A percentile compares a stretch with the other conserved stretches of the same genome.
These are phyloP conservation scores for Drosophila lowei DNA, from an alignment of 1,140 invertebrate genomes.

Conservation along the genomic window DNA sequence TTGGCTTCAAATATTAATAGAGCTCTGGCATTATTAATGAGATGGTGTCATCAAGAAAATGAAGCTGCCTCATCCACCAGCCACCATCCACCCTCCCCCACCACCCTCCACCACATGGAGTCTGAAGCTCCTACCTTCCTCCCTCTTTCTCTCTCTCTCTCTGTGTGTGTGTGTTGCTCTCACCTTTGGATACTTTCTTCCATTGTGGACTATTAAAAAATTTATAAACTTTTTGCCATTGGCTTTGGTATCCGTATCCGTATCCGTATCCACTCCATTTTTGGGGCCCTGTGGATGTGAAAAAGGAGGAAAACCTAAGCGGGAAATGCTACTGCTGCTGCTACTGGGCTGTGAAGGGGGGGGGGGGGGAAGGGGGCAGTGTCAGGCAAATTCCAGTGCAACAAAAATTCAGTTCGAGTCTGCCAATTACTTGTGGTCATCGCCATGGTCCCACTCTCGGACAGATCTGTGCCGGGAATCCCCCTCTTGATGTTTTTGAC, in stretches of 20 bases:
- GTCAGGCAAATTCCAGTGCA: not conserved
- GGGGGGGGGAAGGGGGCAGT: slow-evolving; percentile 1
- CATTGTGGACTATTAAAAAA: slow-evolving; percentile 66
- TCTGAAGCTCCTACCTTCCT: too few species aligned
- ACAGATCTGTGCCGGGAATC: not conserved
- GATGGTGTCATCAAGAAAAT: slow-evolving; percentile 77
- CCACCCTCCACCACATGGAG: not conserved
- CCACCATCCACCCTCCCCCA: slow-evolving; percentile 7
- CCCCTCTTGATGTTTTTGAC: slow-evolving; percentile 29
- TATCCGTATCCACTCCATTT: slow-evolving; percentile 1
- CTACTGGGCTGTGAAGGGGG: too few species aligned
- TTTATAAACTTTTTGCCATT: slow-evolving; percentile 60
- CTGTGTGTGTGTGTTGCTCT: slow-evolving; percentile 3
- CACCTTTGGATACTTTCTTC: slow-evolving; percentile 54
- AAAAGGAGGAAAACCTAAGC: slow-evolving; percentile 12
- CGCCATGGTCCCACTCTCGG: not conserved
- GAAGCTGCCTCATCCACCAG: slow-evolving; percentile 51
- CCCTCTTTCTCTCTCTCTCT: not conserved
- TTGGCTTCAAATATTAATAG: slow-evolving; percentile 76
- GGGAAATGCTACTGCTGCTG: not conserved
- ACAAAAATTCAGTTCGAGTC: not conserved
- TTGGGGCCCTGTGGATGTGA: too few species aligned
- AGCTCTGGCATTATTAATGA: slow-evolving; percentile 73
- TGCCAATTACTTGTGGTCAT: slow-evolving; percentile 42
- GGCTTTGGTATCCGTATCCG: slow-evolving; percentile 1